A percentile compares a stretch with the other conserved stretches of the same genome.
phyloP scores from a whole-genome alignment of 1,140 invertebrate species.

The Pogonomyrmex californicus region DNA sequence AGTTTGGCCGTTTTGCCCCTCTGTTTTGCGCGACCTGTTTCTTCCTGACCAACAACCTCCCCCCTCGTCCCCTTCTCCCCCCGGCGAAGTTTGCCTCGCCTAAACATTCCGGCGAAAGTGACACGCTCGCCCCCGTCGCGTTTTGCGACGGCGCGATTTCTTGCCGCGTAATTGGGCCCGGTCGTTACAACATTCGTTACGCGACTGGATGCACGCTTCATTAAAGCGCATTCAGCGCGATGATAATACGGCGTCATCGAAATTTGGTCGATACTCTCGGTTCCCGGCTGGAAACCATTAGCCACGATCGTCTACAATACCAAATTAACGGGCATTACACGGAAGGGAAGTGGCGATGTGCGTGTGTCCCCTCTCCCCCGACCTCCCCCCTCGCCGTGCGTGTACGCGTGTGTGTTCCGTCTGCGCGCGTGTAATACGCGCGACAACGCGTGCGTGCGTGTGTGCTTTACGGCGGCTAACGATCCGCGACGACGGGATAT shows the following conservation, averaged over 20 bases:
- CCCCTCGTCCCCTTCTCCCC: no score
- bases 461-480: slow-evolving; percentile 43
- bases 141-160: not conserved
- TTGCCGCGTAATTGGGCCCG: slow-evolving; percentile 26
- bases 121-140: not conserved
- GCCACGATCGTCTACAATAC: slow-evolving; percentile 60
- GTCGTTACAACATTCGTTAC: slow-evolving; percentile 42
- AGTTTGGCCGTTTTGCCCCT: slow-evolving; percentile 37
- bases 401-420: not conserved
- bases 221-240: slow-evolving; percentile 57
- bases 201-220: slow-evolving; percentile 52
- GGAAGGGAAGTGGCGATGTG: slow-evolving; percentile 48
- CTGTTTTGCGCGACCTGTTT: slow-evolving; percentile 16
- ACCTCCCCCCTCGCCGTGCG: no score
- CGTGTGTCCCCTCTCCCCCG: slow-evolving; percentile 3
- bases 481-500: slow-evolving; percentile 54
- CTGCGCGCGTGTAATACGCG: not conserved
- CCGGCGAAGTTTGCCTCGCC: slow-evolving; percentile 21
- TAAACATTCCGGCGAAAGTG: slow-evolving; percentile 49
- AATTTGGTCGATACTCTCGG: slow-evolving; percentile 56
- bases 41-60: slow-evolving; percentile 35
- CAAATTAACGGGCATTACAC: slow-evolving; percentile 64
- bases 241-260: slow-evolving; percentile 61
- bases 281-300: slow-evolving; percentile 58
- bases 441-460: slow-evolving; percentile 5